A percentile compares a stretch with the other conserved stretches of the same genome.
These are phyloP conservation scores for Drosophila saltans DNA, from an alignment of 1,140 invertebrate genomes.

Conservation along the genomic window DNA sequence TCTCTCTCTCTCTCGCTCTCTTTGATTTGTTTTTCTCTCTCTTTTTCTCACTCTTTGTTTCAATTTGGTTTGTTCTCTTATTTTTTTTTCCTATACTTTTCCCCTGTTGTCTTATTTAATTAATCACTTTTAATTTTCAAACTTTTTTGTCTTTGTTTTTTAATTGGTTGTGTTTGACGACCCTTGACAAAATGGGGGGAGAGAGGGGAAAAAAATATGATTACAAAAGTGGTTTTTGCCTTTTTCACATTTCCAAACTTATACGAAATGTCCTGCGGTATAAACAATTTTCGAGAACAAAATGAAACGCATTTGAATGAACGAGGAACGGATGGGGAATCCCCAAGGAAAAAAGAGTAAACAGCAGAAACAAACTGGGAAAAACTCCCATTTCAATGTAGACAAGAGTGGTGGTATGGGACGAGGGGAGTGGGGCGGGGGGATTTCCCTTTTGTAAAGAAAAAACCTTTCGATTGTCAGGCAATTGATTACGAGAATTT, in stretches of 20 bases:
- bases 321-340: background rate
- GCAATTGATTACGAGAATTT: slow-evolving; percentile 1
- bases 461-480: slow-evolving; percentile 24
- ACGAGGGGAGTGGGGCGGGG: too few species aligned
- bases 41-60: slow-evolving; percentile 9
- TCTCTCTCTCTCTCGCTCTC: background rate
- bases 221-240: background rate
- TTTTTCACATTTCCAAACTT: background rate
- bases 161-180: slow-evolving; percentile 4
- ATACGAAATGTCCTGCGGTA: slow-evolving; percentile 47
- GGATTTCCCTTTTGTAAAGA: background rate
- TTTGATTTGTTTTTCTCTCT: too few species aligned
- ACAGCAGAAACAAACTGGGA: background rate
- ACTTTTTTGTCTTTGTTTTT: background rate
- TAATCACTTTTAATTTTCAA: slow-evolving; percentile 63
- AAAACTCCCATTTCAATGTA: too few species aligned
- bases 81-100: slow-evolving; percentile 20
- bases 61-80: slow-evolving; percentile 30
- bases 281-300: slow-evolving; percentile 7
- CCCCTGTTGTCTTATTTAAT: slow-evolving; percentile 46
- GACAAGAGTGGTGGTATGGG: too few species aligned
- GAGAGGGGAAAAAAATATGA: background rate
- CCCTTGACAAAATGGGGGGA: background rate
- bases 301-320: slow-evolving; percentile 46
- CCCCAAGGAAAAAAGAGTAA: slow-evolving; percentile 14